Conservation (phyloP, 1,140 invertebrate species). For the Nixonia krombeini region DNA sequence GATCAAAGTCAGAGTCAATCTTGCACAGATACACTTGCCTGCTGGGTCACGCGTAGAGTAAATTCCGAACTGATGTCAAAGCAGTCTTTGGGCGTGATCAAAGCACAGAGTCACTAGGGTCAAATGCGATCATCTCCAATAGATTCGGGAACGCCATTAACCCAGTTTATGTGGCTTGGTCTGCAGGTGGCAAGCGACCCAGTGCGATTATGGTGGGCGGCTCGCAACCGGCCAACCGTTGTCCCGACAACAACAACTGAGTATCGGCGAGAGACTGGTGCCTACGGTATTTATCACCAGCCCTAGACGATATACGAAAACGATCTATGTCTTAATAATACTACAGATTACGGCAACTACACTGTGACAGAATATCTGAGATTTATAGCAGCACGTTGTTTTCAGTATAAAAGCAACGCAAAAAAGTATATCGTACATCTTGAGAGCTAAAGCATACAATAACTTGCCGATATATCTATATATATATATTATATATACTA, state of each 20-base stretch:
- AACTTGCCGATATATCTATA: slow-evolving; percentile 20
- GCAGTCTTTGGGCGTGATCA: slow-evolving; percentile 67
- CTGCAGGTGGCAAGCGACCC: slow-evolving; percentile 71
- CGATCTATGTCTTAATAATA: slow-evolving; percentile 53
- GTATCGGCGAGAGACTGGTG: slow-evolving; percentile 70
- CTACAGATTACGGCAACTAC: slow-evolving; percentile 58
- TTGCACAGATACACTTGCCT: slow-evolving; percentile 68
- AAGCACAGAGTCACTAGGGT: slow-evolving; percentile 70
- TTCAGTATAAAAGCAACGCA: slow-evolving; percentile 13
- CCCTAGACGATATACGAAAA: slow-evolving; percentile 67
- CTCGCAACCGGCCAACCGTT: slow-evolving; percentile 66
- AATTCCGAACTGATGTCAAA: slow-evolving; percentile 63
- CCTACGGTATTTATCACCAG: slow-evolving; percentile 74
- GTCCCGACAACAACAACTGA: slow-evolving; percentile 67
- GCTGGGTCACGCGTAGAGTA: slow-evolving; percentile 71
- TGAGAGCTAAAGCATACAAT: slow-evolving; percentile 18
- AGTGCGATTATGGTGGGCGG: slow-evolving; percentile 67
- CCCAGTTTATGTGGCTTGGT: slow-evolving; percentile 73
- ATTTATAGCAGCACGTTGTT: no score
- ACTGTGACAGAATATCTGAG: slow-evolving; percentile 39
- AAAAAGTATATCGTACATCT: neutral
- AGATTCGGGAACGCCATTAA: slow-evolving; percentile 70
- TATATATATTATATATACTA: slow-evolving; percentile 11
- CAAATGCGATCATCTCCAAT: slow-evolving; percentile 62
- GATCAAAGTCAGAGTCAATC: slow-evolving; percentile 59